Base-by-base conservation (phyloP, 2,113 vertebrate species). In the Paratilapia polleni region DNA sequence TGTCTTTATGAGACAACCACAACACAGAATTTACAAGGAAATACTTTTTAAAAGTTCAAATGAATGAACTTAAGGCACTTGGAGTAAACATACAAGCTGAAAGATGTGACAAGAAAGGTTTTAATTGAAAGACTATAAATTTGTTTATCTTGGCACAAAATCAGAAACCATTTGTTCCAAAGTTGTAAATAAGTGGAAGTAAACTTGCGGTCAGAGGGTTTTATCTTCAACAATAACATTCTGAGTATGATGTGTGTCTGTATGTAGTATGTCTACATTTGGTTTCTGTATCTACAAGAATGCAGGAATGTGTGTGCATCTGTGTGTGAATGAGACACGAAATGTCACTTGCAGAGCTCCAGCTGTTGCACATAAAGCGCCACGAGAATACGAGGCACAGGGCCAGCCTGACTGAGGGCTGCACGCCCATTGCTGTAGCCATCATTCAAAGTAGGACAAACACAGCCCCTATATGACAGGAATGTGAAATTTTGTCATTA, bases 341-440 rank as follows among this genome's bases (percentile, higher is more conserved):
- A 68, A 54, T 62, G 26, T 82, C 43, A 60, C 78, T 49, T 81
- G 78, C 75, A 56, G 62, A 81, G 66, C 49, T 89, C 84, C 90
- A 93, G 92, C 89, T 92, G 92, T 81, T 92, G 82, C 15, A 26
- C n/a, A 14, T 20, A 4, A 26, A 76, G 26, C 9, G 52, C 77
- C 60, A 77, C 70, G 47, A n/a, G 75, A 87, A 84, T 81, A 84
- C 15, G 36, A 80, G 86, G 84, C 86, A 8, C 6, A 22, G 54
- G 22, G 80, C 82, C 84, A 84, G 66, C 47, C 64, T 70, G 5
- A 49, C 41, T 49, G 64, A 70, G 22, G 64, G 64, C 43, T 73
- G 34, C 34, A 64, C 19, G 13, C 34, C 6, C n/a, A 17, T 62
- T 36, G 47, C 80, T 58, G 3, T 49, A 17, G 47, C 78, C 63